phyloP scores from a whole-genome alignment of 2,888 invertebrate species.

The Drosophila merina region DNA sequence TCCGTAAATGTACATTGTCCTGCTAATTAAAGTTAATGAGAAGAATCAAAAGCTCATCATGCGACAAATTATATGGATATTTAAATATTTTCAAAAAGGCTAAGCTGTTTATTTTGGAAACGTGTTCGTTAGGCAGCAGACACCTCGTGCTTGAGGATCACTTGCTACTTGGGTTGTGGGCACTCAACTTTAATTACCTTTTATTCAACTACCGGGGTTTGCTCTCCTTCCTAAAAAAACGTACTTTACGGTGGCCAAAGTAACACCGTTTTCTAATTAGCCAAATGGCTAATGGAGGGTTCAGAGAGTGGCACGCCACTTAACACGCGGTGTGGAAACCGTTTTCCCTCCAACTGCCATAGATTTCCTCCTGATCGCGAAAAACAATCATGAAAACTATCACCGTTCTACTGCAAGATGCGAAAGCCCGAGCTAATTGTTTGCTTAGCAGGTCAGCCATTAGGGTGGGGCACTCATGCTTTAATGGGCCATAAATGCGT shows the following conservation, averaged over 20 bases:
- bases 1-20: no score
- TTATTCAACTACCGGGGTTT: slow-evolving; percentile 42
- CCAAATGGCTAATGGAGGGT: slow-evolving; percentile 33
- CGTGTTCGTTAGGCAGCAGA: not conserved
- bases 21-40: no score
- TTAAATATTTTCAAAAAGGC: no score
- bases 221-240: slow-evolving; percentile 7
- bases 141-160: slow-evolving; percentile 1
- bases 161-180: not conserved
- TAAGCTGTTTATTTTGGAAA: no score
- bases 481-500: slow-evolving; percentile 25
- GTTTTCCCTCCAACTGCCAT: not conserved
- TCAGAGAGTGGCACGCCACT: slow-evolving; percentile 17
- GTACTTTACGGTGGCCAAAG: slow-evolving; percentile 18
- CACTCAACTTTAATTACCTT: slow-evolving; percentile 17
- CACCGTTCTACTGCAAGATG: slow-evolving; percentile 6
- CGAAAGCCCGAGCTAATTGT: not conserved
- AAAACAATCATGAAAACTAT: not conserved
- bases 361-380: not conserved
- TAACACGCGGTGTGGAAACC: slow-evolving; percentile 6
- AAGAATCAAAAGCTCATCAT: no score
- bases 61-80: no score
- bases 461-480: not conserved
- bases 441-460: slow-evolving; percentile 11
- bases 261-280: slow-evolving; percentile 56